Percentiles rank a stretch among this genome's conserved stretches.
These are phyloP conservation scores for Megalops cyprinoides DNA, from an alignment of 2,797 vertebrate species.

Conservation along the genomic window DNA sequence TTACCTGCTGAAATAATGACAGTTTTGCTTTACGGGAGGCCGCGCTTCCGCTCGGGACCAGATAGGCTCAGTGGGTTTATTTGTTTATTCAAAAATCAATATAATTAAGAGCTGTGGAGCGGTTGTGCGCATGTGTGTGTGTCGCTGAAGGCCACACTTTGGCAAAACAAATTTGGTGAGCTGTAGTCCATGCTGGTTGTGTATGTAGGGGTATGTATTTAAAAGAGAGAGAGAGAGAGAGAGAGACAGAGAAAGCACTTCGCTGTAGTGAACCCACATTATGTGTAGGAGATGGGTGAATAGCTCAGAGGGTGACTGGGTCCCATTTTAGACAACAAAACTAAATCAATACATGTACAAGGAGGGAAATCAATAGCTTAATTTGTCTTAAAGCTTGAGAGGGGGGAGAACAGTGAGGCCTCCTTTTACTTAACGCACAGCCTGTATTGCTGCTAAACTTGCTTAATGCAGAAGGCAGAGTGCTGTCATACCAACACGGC, in stretches of 20 bases:
- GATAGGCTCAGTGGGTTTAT: background rate
- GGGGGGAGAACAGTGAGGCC: background rate
- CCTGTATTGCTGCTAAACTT: background rate
- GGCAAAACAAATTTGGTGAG: background rate
- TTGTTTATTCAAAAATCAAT: background rate
- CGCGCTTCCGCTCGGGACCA: background rate
- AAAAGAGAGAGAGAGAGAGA: background rate
- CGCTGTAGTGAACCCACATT: background rate
- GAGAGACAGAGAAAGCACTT: background rate
- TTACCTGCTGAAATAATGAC: constrained; percentile 20
- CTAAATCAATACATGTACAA: constrained; percentile 25
- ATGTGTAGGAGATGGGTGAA: constrained; percentile 1
- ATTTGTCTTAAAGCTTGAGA: constrained; percentile 20
- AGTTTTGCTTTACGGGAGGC: background rate
- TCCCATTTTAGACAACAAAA: constrained; percentile 22
- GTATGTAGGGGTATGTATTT: background rate
- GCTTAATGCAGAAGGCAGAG: background rate
- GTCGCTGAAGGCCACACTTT: background rate
- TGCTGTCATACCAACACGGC: background rate
- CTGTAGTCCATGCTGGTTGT: background rate
- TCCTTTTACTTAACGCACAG: background rate
- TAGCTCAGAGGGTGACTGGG: constrained; percentile 7
- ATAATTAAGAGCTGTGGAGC: background rate
- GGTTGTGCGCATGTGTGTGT: background rate
- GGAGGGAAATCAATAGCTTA: constrained; percentile 24